A percentile compares a stretch with the other conserved stretches of the same genome.
These are phyloP conservation scores for Esperia sulphurella DNA, from an alignment of 2,888 invertebrate genomes.

Conservation along the genomic window DNA sequence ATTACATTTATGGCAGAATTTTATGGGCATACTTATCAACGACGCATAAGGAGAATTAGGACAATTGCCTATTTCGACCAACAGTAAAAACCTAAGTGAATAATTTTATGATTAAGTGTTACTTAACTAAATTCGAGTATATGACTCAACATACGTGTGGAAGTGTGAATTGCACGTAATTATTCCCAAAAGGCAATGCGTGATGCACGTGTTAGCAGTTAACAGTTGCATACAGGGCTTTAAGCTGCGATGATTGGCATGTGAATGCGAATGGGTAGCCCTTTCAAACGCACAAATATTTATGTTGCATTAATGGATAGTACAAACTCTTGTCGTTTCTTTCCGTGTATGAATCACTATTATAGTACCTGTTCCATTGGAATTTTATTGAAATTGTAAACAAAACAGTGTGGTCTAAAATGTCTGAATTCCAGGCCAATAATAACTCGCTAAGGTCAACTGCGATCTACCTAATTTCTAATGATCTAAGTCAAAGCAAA, in stretches of 20 bases:
- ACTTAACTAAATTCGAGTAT: not conserved
- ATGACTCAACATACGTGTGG: not conserved
- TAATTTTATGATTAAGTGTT: not conserved
- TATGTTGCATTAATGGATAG: not conserved
- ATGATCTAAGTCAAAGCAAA: too few species aligned
- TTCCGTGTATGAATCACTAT: too few species aligned
- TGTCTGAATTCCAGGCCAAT: too few species aligned
- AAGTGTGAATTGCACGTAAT: constrained; percentile 6
- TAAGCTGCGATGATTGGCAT: not conserved
- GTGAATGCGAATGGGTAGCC: not conserved
- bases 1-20: not conserved
- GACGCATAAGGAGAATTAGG: constrained; percentile 14
- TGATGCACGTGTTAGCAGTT: constrained; percentile 1
- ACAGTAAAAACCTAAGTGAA: not conserved
- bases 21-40: not conserved
- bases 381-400: too few species aligned
- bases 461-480: too few species aligned
- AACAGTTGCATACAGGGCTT: not conserved
- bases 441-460: too few species aligned
- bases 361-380: too few species aligned
- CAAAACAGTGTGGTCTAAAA: too few species aligned
- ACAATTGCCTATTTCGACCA: constrained; percentile 9
- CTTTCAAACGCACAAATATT: not conserved
- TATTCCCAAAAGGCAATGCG: constrained; percentile 1
- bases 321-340: too few species aligned